These are phyloP conservation scores for Neopipo cinnamomea DNA, from an alignment of 2,113 vertebrate species.

Conservation along the genomic window DNA sequence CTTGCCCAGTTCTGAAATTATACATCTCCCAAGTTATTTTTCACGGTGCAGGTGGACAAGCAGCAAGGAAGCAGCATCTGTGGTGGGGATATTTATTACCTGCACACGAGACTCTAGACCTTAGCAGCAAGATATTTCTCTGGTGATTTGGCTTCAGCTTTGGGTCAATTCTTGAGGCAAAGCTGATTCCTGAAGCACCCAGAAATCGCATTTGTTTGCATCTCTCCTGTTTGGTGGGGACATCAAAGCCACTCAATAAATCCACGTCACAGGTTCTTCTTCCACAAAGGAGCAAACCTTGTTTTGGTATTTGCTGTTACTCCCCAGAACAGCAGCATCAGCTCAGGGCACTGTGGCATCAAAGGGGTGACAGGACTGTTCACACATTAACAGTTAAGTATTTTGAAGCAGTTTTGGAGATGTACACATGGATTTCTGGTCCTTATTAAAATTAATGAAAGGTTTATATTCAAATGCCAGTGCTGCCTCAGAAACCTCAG, in stretches of 20 bases:
- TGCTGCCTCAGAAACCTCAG: slow-evolving; percentile 42
- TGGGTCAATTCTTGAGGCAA: neutral
- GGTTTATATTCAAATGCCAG: neutral
- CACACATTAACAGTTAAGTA: neutral
- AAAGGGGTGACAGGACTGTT: neutral
- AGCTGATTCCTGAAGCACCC: neutral
- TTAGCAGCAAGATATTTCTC: neutral
- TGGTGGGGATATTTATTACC: neutral
- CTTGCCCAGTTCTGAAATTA: neutral
- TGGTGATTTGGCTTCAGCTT: neutral
- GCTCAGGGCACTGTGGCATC: neutral
- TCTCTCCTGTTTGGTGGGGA: neutral
- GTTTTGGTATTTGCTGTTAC: neutral
- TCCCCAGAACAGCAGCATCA: neutral
- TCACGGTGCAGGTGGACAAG: neutral
- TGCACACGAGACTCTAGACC: neutral
- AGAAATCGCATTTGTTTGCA: neutral
- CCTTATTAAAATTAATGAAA: slow-evolving; percentile 57
- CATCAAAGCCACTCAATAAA: neutral
- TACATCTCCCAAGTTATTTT: neutral
- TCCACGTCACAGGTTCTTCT: neutral
- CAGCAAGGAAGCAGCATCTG: neutral
- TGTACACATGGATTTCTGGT: neutral
- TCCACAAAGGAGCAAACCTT: neutral
- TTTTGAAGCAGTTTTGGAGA: neutral